Base-by-base conservation (phyloP, 2,797 vertebrate species). In the Galaxias olidus region DNA sequence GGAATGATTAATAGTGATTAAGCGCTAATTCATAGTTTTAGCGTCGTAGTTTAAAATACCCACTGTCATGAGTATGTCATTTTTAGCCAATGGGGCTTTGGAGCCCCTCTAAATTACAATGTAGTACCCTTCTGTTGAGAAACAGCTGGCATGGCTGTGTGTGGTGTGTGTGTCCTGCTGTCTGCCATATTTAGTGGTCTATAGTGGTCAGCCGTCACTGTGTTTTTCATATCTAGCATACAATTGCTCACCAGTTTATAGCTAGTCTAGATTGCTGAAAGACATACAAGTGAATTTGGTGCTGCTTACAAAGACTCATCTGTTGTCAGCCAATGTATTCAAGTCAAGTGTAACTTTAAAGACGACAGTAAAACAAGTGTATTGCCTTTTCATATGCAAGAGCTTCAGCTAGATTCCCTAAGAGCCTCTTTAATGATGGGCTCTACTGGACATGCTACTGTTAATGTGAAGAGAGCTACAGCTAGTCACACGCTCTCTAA, bases 151-250 rank as follows among this genome's bases (percentile, higher is more conserved):
- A 12, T 12, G 19, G 20, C 19, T 43, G 42, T 59, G 57, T 59
- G 59, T 76, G 73, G 81, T 87, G 78, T 84, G 52, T 74, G 71
- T 68, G 57, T 84, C 86, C 72, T 18, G 68, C 84, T 77, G 84
- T 18, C 81, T 63, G 61, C 76, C 80, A 84, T 79, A 71, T 84
- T 86, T 79, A 61, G 65, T 73, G 71, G 59, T 30, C 30, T 30
- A 6, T 6, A 2, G 30, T 71, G 71, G 65, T 65, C 66, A 73
- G 59, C 59, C 67, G 51, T 69, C 66, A 56, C 53, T 55, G 47
- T 40, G 67, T 66, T 12, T 53, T 49, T 19, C 20, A 48, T 14
- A 17, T 63, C 55, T 53, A 46, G 55, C 68, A 43, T 72, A 50
- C 49, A 11, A 7, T 4, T 19, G 15, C 51, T 20, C 8, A 6